These are phyloP conservation scores for Ariopsis seemanni DNA, from an alignment of 2,113 vertebrate genomes.

Conservation along the genomic window DNA sequence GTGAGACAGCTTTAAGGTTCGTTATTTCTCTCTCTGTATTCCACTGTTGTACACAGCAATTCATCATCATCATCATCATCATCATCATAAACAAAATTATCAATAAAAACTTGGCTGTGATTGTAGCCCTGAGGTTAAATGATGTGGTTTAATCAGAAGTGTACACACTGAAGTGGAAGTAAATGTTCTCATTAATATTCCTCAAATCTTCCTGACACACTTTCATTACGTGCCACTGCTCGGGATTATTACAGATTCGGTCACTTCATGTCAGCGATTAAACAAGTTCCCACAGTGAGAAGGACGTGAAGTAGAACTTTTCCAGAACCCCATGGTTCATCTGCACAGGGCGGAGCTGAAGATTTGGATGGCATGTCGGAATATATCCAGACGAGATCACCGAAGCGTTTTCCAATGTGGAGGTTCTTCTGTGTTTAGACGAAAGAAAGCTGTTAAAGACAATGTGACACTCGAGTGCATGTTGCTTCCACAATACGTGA, in stretches of 20 bases:
- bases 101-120: background rate
- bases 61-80: background rate
- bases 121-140: background rate
- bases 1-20: background rate
- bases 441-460: background rate
- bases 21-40: background rate
- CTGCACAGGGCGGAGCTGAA: background rate
- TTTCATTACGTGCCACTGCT: conserved; percentile 1
- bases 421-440: background rate
- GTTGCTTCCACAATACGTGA: background rate
- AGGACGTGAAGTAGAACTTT: background rate
- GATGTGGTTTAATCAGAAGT: conserved; percentile 4
- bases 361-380: background rate
- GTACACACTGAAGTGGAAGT: background rate
- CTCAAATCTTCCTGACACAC: background rate
- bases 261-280: background rate
- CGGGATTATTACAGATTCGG: background rate
- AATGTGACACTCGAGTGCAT: background rate
- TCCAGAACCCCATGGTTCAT: background rate
- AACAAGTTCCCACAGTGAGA: background rate
- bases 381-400: background rate
- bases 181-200: conserved; percentile 7
- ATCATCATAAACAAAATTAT: background rate
- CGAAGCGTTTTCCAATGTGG: background rate
- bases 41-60: background rate